Base-by-base conservation (phyloP, 2,113 vertebrate species). In the Etia nguti region DNA sequence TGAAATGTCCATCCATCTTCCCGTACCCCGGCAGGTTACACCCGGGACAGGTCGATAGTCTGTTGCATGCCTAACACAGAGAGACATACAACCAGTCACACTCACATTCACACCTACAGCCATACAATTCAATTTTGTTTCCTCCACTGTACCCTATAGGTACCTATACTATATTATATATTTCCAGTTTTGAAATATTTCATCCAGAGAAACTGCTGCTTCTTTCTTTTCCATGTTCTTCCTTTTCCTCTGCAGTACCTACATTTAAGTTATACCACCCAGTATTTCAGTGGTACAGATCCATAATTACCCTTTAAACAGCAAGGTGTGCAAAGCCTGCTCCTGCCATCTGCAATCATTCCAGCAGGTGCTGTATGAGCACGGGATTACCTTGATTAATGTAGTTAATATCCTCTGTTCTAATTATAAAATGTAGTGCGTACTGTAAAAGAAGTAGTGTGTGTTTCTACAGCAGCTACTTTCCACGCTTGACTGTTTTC, bases 391-490 rank as follows among this genome's bases (percentile, higher is more conserved):
- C 18, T 84, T 92, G 90, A 95, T 90, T 91, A 94, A 93, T 88
- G 81, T 57, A 36, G 50, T 81, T 93, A 87, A 92, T 90, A 79
- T 86, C 55, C 62, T 54, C 62, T 82, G 75, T 88, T 81, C 83
- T 88, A 81, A 84, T 91, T 89, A 92, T 92, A 81, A 86, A 85
- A 88, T 81, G 55, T 88, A 62, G 80, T 68, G 59, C 77, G 48
- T 62, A 81, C 85, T 54, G 65, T 82, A 85, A 68, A 86, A 84
- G 20, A 84, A 82, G 59, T 89, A 73, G 38, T 88, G 75, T 79
- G 81, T 50, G 93, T 95, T 93, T 89, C 94, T 79, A 94, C 92
- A 84, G 92, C 86, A 94, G 94, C 92, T 83, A 59, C 57, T 88
- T 62, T 84, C 34, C 80, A 55, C 15, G 59, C 87, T 62, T 55